Base-by-base conservation (phyloP, 2,888 invertebrate species). In the Lacanobia oleracea region DNA sequence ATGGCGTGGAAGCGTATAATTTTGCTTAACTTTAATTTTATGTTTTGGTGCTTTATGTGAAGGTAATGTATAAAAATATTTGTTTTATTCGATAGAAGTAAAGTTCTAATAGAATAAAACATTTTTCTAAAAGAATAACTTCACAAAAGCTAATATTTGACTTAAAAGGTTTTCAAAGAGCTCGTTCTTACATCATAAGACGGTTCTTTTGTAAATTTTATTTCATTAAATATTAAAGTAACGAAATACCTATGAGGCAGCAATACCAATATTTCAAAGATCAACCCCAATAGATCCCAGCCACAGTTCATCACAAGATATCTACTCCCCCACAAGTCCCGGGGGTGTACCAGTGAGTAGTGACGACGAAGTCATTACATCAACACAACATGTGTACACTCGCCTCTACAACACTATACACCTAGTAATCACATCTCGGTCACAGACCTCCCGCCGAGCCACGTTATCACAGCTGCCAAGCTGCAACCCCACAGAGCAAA, bases 291-390 rank as follows among this genome's bases (percentile, higher is more conserved):
- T 68, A 53, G 12, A 65, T 67, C 67, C 53, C 23, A 43, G 27
- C 23, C 27, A 51, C 45, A 27, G 40, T 16, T 56, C 27, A 21
- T 43, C 43, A 23, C 37, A 61, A 64, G 27, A 64, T 61, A 10
- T 50, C 43, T 7, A 23, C 23, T 21, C 18, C n/a, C 12, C 12
- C 43, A 1, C 64, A 23, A 14, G 21, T 40, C 82, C 64, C 82
- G 14, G 0, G 79, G 56, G 66, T 18, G 61, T 33, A 45, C 8
- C 61, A 18, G 23, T 27, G 23, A 40, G 56, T 64, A 18, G 23
- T 27, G 23, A 40, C 60, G 53, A 61, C 51, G 9, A 48, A 53
- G 40, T 67, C 72, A 72, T 78, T 67, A 82, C 56, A 67, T 37
- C 48, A n/a, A n/a, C 18, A 82, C 56, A 67, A 43, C 43, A 40